Percentiles rank a stretch among this genome's conserved stretches.
phyloP scores from a whole-genome alignment of 2,888 invertebrate species.

The Tholera decimalis region DNA sequence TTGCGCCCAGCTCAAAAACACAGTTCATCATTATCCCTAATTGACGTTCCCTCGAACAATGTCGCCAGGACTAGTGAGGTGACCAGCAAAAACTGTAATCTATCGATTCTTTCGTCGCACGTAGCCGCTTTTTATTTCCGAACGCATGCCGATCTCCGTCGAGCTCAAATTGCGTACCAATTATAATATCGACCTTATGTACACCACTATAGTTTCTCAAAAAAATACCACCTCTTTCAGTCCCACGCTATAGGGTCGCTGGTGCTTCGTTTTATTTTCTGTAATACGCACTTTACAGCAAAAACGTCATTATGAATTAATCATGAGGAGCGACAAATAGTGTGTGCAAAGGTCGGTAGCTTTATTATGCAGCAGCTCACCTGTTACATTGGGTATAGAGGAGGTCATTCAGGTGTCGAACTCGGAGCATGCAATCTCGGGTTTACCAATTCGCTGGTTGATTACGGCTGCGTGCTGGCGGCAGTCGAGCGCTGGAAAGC shows the following conservation, averaged over 20 bases:
- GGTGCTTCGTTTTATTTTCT: conserved; percentile 65
- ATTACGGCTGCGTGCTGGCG: conserved; percentile 47
- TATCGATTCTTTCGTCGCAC: conserved; percentile 87
- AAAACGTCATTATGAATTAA: conserved; percentile 87
- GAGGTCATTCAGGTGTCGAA: conserved; percentile 49
- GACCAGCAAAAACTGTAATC: conserved; percentile 85
- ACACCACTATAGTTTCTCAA: conserved; percentile 63
- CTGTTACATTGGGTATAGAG: conserved; percentile 78
- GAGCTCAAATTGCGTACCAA: conserved; percentile 81
- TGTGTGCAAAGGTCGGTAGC: conserved; percentile 86
- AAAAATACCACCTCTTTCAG: conserved; percentile 61
- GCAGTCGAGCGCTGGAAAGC: conserved; percentile 75
- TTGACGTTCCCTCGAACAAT: conserved; percentile 87
- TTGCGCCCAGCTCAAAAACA: conserved; percentile 77
- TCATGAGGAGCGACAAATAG: conserved; percentile 88
- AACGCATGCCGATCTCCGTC: conserved; percentile 83
- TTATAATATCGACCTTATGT: conserved; percentile 84
- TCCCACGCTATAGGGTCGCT: conserved; percentile 65
- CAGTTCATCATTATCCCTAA: conserved; percentile 88
- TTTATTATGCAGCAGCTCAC: conserved; percentile 83
- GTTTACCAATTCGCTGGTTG: conserved; percentile 20
- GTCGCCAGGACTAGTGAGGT: conserved; percentile 81
- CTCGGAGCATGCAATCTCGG: conserved; percentile 48
- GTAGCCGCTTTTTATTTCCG: conserved; percentile 83
- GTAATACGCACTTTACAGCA: conserved; percentile 81